Evolutionary conservation across 2,797 vertebrate genomes (phyloP), one percentile per base, ranked within the genome.

Genomic region (Spinibarbus caldwelli): DNA sequence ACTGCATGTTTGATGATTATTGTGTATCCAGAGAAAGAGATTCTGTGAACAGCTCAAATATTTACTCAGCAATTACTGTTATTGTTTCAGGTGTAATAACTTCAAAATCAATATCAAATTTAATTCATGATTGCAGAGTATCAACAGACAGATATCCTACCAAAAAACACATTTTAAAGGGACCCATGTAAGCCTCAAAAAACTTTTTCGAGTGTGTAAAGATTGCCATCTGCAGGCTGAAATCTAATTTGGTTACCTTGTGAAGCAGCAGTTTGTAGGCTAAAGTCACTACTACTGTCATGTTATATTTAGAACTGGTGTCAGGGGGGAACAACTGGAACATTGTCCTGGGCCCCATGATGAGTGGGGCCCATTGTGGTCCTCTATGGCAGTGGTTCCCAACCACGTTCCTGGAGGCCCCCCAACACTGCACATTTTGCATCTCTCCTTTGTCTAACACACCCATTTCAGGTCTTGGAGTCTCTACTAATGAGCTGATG

Each of bases 191-290:
- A 23, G 57, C 17, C 57, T 75, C 21, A 71, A 29, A 78, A 52
- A 41, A 21, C 6, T 10, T 4, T 59, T 26, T 78, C 8, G 19
- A 78, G 57, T 83, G 62, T 67, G 72, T 68, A 31, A 76, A 84
- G 72, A 72, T 77, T 77, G 82, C 82, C 82, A 84, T 84, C 82
- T 84, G 82, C 72, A 84, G 82, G 82, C 34, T 54, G n/a, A 54
- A 68, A 68, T 8, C 31, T 34, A 49, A 62, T 4, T 64, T 36
- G 29, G 2, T 66, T 45, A 49, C 54, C 57, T 36, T 49, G 57
- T 75, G 14, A 34, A 73, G 29, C 29, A 26, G 21, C n/a, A 36
- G 54, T 49, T 38, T 81, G 47, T 81, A 41, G 21, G 45, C 8
- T 80, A 78, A 62, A 43, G n/a, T 57, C 23, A 19, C 36, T 62